phyloP scores from a whole-genome alignment of 2,797 vertebrate genomes.

The Sebastes ruberrimus region DNA sequence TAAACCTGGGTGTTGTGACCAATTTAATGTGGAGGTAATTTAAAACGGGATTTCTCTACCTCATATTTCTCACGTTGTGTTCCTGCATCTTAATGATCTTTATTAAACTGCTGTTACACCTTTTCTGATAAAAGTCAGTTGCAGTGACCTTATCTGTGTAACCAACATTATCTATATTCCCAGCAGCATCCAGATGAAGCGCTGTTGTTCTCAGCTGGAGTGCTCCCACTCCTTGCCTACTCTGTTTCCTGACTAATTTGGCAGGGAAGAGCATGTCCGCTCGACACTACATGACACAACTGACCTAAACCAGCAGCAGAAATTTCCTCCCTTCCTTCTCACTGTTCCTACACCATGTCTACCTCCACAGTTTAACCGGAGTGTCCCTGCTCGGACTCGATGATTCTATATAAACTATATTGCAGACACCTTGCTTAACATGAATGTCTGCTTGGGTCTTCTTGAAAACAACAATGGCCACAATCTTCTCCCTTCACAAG shows the following conservation, averaged over 20 bases:
- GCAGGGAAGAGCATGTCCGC: slow-evolving; percentile 56
- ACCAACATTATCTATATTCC: slow-evolving; percentile 61
- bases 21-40: slow-evolving; percentile 7
- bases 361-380: slow-evolving; percentile 22
- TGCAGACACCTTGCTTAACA: background rate
- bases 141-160: slow-evolving; percentile 63
- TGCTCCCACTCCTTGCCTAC: slow-evolving; percentile 52
- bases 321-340: slow-evolving; percentile 44
- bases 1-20: background rate
- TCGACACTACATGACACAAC: slow-evolving; percentile 61
- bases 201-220: slow-evolving; percentile 65
- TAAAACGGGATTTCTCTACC: slow-evolving; percentile 2
- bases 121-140: slow-evolving; percentile 49
- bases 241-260: slow-evolving; percentile 70
- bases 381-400: background rate
- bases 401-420: background rate
- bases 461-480: background rate
- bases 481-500: background rate
- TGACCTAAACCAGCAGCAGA: slow-evolving; percentile 61
- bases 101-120: slow-evolving; percentile 39
- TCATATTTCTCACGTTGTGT: slow-evolving; percentile 27
- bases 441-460: background rate
- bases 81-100: slow-evolving; percentile 44
- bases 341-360: slow-evolving; percentile 30
- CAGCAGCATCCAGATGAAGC: slow-evolving; percentile 58